Evolutionary conservation across 2,113 vertebrate genomes (phyloP).

Genomic region (Peromyscus californicus): DNA sequence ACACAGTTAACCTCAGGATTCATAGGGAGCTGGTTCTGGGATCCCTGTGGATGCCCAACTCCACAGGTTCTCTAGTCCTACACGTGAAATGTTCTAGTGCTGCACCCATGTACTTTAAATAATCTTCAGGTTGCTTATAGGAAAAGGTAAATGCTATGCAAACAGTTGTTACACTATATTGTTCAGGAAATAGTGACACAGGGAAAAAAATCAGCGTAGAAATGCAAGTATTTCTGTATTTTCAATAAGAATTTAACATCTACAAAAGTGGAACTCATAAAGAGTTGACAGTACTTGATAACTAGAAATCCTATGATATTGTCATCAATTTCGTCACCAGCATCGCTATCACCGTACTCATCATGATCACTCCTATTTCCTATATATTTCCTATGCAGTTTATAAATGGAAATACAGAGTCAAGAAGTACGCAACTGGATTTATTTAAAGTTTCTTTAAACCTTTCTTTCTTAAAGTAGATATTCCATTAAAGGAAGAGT

Average conservation of each 20-base stretch:
- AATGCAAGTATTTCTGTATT: neutral
- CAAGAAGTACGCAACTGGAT: neutral
- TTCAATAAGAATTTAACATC: neutral
- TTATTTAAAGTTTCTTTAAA: conserved; percentile 68
- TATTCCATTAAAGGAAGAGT: conserved; percentile 41
- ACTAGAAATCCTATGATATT: neutral
- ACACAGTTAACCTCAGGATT: neutral
- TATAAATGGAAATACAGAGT: neutral
- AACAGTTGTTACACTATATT: neutral
- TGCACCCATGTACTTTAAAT: neutral
- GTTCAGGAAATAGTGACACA: neutral
- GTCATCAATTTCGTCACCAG: neutral
- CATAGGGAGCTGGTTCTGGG: neutral
- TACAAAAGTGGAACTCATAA: neutral
- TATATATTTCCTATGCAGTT: neutral
- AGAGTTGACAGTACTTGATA: neutral
- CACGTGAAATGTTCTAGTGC: neutral
- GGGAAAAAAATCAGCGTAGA: too few relatives aligned
- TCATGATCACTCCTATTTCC: neutral
- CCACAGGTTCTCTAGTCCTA: neutral
- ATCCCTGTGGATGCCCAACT: neutral
- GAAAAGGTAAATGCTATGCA: neutral
- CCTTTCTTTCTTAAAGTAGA: conserved; percentile 38
- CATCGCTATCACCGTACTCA: neutral
- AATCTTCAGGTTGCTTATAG: neutral